Base-by-base conservation (phyloP, 1,140 invertebrate genomes). In the Orius insidiosus region DNA sequence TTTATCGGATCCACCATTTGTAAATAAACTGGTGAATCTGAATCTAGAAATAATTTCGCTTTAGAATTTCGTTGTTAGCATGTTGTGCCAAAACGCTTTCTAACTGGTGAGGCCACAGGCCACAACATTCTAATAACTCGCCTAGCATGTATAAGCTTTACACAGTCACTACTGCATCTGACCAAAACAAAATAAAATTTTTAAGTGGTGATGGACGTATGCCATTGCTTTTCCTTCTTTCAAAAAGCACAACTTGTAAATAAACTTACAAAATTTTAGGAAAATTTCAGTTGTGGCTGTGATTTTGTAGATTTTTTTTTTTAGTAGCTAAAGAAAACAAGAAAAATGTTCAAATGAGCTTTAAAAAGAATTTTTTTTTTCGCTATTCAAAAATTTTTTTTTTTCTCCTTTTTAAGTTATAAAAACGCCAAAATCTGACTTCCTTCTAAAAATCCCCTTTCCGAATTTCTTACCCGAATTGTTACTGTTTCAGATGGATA, bases 401-500 rank as follows among this genome's bases (percentile, higher is more conserved):
- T 8, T 6, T 36, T 38, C 16, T 16, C 30, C n/a, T 18, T 34
- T 47, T 37, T 37, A 38, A 31, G 24, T 47, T 47, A 24, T 47
- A 15, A 10, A 24, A 24, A 24, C 24, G 24, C 24, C 24, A 4
- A 24, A 24, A 24, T 24, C 24, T 24, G 24, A 24, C 24, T 24
- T 24, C 24, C 24, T 24, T 24, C 24, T 24, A 4, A 4, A 24
- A 24, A 24, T 24, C 24, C 24, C 24, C 24, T 24, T 24, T 24
- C 24, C 24, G 24, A 24, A 24, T 4, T 24, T 24, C 24, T 24
- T 24, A 24, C 24, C 24, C 24, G 3, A 63, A 66, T 69, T 64
- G 49, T 60, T 62, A 60, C 68, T 65, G 61, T 74, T 74, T 66
- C 77, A 85, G 81, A 85, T 85, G 82, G 81, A 86, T 72, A 82